A percentile compares a stretch with the other conserved stretches of the same genome.
Conservation (phyloP, 92 coral and sea anemone species). For the Ricordea florida region DNA sequence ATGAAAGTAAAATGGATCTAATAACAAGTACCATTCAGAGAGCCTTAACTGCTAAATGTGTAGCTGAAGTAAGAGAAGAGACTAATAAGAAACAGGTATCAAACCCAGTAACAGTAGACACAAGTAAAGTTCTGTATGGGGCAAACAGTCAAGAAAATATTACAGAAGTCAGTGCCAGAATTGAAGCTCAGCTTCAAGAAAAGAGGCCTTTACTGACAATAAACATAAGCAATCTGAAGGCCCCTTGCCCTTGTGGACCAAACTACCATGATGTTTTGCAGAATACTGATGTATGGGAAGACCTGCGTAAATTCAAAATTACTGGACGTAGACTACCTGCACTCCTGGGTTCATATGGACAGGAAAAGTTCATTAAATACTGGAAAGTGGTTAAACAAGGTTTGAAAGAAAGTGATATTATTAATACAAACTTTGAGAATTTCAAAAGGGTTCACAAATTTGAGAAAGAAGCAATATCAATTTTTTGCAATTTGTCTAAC, state of each 20-base stretch:
- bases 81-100: neutral
- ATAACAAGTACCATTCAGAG: slow-evolving; percentile 28
- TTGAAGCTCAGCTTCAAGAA: slow-evolving; percentile 38
- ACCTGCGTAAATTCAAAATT: slow-evolving; percentile 15
- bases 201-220: slow-evolving; percentile 21
- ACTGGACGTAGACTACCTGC: slow-evolving; percentile 42
- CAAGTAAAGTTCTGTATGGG: slow-evolving; percentile 1
- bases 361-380: slow-evolving; percentile 11
- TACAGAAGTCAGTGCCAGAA: slow-evolving; percentile 4
- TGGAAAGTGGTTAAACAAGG: slow-evolving; percentile 28
- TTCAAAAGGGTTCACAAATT: slow-evolving; percentile 21
- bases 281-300: slow-evolving; percentile 35
- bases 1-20: slow-evolving; percentile 24
- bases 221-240: slow-evolving; percentile 31
- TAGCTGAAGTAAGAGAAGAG: neutral
- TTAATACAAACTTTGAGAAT: slow-evolving; percentile 32
- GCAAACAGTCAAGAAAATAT: slow-evolving; percentile 10
- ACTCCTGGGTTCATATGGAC: slow-evolving; percentile 35
- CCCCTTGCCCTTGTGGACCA: slow-evolving; percentile 13
- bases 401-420: slow-evolving; percentile 28
- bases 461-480: slow-evolving; percentile 30
- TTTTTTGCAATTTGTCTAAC: slow-evolving; percentile 17
- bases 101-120: neutral
- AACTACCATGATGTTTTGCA: slow-evolving; percentile 37
- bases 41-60: slow-evolving; percentile 29